Evolutionary conservation across 2,113 vertebrate genomes (phyloP).

Genomic region (Cyprinodon tularosa): DNA sequence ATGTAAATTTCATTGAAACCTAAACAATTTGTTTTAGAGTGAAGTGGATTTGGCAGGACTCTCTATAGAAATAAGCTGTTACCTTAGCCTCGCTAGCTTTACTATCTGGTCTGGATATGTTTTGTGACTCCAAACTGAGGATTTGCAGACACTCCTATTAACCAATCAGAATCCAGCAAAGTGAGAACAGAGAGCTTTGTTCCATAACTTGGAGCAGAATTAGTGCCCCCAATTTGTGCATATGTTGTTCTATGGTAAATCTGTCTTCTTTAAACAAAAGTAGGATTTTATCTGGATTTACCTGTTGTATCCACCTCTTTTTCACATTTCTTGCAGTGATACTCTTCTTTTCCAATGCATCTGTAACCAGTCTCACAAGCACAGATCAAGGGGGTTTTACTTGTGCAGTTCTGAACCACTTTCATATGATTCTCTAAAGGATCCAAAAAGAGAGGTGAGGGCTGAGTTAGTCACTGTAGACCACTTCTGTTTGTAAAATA

Average conservation of each 20-base stretch:
- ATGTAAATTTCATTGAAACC: background rate
- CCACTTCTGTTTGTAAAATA: background rate
- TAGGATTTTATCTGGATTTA: slow-evolving; percentile 29
- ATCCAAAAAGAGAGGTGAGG: background rate
- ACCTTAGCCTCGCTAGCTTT: no score
- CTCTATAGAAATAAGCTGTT: no score
- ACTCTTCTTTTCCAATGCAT: background rate
- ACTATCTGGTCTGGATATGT: no score
- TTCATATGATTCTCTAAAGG: slow-evolving; percentile 50
- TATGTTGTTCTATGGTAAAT: background rate
- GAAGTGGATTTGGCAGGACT: background rate
- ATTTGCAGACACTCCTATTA: background rate
- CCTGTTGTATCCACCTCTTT: slow-evolving; percentile 11
- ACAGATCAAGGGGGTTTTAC: slow-evolving; percentile 41
- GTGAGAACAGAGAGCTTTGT: background rate
- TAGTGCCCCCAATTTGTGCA: no score
- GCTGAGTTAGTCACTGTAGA: background rate
- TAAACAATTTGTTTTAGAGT: background rate
- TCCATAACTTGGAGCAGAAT: background rate
- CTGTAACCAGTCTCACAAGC: slow-evolving; percentile 47
- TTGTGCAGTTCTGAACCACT: slow-evolving; percentile 52
- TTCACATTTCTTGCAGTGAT: slow-evolving; percentile 43
- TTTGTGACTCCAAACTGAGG: background rate
- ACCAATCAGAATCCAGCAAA: background rate
- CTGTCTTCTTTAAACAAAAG: background rate